Conservation (phyloP, 2,113 vertebrate genomes). For the Cepphus grylle region DNA sequence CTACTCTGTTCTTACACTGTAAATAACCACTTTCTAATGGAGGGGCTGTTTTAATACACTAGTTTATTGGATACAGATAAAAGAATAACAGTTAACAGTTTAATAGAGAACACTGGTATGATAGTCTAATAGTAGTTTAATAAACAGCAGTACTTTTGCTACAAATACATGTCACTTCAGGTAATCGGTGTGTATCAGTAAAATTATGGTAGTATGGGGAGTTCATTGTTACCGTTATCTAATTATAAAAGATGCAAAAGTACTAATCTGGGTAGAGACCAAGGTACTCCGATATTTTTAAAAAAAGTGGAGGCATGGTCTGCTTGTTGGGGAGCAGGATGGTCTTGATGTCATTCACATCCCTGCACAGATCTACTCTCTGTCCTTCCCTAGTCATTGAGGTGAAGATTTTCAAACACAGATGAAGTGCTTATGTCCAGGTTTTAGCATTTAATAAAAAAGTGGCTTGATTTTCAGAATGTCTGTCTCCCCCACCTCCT, state of each 20-base stretch:
- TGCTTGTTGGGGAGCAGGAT: neutral
- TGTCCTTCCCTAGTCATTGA: neutral
- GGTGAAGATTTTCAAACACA: neutral
- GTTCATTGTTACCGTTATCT: neutral
- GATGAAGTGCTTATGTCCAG: neutral
- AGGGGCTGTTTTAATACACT: neutral
- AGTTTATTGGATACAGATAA: neutral
- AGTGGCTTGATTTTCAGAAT: neutral
- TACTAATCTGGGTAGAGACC: neutral
- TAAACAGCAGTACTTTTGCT: neutral
- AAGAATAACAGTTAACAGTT: neutral
- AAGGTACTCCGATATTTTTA: neutral
- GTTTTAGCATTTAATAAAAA: neutral
- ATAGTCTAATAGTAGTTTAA: neutral
- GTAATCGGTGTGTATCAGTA: neutral
- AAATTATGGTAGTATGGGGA: neutral
- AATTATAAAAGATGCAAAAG: neutral
- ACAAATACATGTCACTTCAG: neutral
- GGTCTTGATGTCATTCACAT: neutral
- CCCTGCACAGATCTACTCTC: neutral
- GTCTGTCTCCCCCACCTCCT: neutral
- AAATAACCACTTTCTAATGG: neutral
- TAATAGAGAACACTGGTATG: neutral
- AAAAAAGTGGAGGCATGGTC: neutral
- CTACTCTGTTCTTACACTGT: neutral